Evolutionary conservation across 2,113 vertebrate genomes (phyloP).

Genomic region (Fregetta grallaria): DNA sequence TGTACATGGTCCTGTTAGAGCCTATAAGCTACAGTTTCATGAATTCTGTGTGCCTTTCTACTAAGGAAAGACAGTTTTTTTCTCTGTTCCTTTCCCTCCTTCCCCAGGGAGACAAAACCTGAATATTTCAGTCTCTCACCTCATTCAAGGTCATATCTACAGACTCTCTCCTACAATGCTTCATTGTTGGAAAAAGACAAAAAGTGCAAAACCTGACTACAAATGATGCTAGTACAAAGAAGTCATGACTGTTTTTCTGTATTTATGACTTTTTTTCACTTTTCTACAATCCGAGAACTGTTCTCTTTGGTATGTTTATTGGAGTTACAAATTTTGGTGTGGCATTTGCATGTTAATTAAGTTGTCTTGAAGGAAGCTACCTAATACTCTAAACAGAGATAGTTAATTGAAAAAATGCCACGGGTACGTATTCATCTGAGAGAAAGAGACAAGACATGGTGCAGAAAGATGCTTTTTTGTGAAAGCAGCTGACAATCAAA

Average conservation of each 20-base stretch:
- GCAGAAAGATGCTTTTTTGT: not conserved
- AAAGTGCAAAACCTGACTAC: not conserved
- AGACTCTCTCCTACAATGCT: not conserved
- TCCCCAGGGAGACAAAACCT: not conserved
- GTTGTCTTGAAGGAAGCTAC: not conserved
- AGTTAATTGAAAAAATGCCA: not conserved
- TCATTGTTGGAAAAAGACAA: not conserved
- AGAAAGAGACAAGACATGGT: not conserved
- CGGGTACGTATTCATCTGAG: not conserved
- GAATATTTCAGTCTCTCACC: not conserved
- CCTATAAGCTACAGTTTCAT: not conserved
- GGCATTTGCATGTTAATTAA: not conserved
- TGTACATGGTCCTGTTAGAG: not conserved
- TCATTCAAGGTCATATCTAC: not conserved
- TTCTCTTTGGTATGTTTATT: not conserved
- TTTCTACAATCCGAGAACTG: not conserved
- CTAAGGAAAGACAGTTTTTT: not conserved
- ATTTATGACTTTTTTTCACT: not conserved
- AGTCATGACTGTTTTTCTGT: not conserved
- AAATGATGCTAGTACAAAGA: not conserved
- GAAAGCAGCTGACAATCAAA: not conserved
- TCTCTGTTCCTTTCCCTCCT: not conserved
- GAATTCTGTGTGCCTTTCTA: not conserved
- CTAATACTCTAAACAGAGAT: not conserved
- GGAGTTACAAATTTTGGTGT: not conserved